These are phyloP conservation scores for Corythornis vintsioides DNA, from an alignment of 2,113 vertebrate genomes.

Conservation along the genomic window DNA sequence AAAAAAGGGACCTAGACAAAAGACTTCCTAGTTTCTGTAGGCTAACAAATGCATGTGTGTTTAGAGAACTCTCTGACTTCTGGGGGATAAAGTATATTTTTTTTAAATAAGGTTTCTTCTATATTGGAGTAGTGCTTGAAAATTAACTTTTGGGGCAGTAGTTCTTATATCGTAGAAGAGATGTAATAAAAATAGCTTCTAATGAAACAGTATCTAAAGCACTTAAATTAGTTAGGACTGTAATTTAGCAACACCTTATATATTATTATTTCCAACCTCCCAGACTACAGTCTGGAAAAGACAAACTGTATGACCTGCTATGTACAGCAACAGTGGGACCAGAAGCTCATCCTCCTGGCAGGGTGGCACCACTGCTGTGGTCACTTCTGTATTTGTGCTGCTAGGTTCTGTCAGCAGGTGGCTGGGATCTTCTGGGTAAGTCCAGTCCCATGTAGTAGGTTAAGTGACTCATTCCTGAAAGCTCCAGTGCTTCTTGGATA, in stretches of 20 bases:
- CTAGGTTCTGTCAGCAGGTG: not conserved
- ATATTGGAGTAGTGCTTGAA: not conserved
- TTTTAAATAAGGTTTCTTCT: not conserved
- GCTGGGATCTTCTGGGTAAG: not conserved
- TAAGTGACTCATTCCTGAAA: not conserved
- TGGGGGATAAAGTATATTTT: not conserved
- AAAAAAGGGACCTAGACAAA: not conserved
- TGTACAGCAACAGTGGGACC: not conserved
- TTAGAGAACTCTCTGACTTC: not conserved
- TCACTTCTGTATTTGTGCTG: not conserved
- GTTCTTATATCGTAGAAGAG: not conserved
- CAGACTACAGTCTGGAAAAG: not conserved
- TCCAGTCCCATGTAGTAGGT: not conserved
- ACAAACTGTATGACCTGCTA: fast-evolving
- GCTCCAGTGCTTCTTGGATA: not conserved
- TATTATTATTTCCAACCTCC: not conserved
- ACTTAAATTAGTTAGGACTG: not conserved
- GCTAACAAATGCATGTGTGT: not conserved
- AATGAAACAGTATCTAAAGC: not conserved
- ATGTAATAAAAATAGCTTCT: not conserved
- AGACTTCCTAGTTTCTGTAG: not conserved
- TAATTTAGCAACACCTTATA: not conserved
- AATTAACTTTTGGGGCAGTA: not conserved
- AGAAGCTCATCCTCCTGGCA: not conserved
- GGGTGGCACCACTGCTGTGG: not conserved